Evolutionary conservation across 2,888 invertebrate species (phyloP), one percentile per base, ranked within the genome.

Genomic region (Chloroclysta siterata): DNA sequence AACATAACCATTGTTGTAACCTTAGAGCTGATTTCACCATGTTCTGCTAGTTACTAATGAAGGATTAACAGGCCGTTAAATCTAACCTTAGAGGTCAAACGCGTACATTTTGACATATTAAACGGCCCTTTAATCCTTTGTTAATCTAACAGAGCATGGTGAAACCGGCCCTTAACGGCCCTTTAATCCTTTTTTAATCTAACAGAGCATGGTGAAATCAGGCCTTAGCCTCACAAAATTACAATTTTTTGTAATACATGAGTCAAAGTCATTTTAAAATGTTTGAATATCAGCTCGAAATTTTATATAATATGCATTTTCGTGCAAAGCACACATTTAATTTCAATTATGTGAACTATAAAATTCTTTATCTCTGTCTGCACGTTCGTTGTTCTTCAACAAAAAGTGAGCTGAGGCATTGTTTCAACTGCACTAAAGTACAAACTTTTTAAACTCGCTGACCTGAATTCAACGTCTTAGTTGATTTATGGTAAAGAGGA

Each of bases 341-440:
- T 52, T 55, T 48, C 22, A 60, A 51, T 36, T 50, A 47, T 13
- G 47, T 48, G 51, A 53, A 56, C 46, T 44, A 46, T 66, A 61
- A 63, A 58, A 65, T 59, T 50, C 50, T 66, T 63, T 63, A 65
- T 60, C 67, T 58, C 33, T 15, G 50, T 47, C 53, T 60, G 53
- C 60, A 58, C 64, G 56, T 56, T 48, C 47, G 54, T 69, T 68
- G 66, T 69, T 68, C 63, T 60, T 66, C 51, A 64, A 63, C 62
- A 69, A 71, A 69, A 65, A 69, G 47, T 68, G 41, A 57, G 56
- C 55, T 51, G 54, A 63, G 53, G 47, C 61, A 61, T 65, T 63
- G 54, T 63, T 63, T 53, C 44, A 57, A 65, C 56, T 62, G 57
- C 60, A 60, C 56, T 54, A 44, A 63, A 62, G 52, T 59, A 63